Evolutionary conservation across 2,797 vertebrate genomes (phyloP), one percentile per base, ranked within the genome.

Genomic region (Siniperca obscura): DNA sequence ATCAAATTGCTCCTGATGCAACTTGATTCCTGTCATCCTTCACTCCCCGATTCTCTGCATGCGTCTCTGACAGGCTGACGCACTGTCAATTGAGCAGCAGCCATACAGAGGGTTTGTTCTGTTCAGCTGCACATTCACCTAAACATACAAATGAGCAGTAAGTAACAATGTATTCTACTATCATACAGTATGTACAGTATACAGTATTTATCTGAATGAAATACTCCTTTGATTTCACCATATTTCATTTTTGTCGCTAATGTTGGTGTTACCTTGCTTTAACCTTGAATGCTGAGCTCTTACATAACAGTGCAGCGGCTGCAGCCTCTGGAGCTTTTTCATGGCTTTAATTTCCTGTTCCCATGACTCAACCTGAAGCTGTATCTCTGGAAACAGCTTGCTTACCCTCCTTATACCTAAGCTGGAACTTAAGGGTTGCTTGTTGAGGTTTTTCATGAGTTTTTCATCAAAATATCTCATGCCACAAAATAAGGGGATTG

Each of bases 211-310:
- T 83, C 27, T n/a, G 66, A 69, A 64, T 68, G 69, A 83, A 70
- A 76, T 36, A 8, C 71, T 50, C 34, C 22, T 91, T 62, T 78
- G 57, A 81, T 80, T 81, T 60, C 76, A 38, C 48, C 38, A 27
- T 56, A 42, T 11, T 59, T n/a, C 1, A 12, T 53, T 78, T 40
- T 50, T 64, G 74, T 44, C 10, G 53, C 82, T 69, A 3, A 70
- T 71, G 52, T 36, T 82, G 81, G 61, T 76, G 78, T 87, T 67
- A 89, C 90, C 91, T 93, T 91, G 84, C 60, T 44, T 42, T 92
- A 87, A 91, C 93, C 91, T 93, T 94, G 90, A 91, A 62, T 21
- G 73, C 86, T 42, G 78, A 70, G 84, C 64, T 78, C 70, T 94
- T 90, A 74, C 60, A 48, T 86, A 93, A 93, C 84, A 53, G 74